These are phyloP conservation scores for Stegostoma tigrinum DNA, from an alignment of 2,113 vertebrate species.

Conservation along the genomic window DNA sequence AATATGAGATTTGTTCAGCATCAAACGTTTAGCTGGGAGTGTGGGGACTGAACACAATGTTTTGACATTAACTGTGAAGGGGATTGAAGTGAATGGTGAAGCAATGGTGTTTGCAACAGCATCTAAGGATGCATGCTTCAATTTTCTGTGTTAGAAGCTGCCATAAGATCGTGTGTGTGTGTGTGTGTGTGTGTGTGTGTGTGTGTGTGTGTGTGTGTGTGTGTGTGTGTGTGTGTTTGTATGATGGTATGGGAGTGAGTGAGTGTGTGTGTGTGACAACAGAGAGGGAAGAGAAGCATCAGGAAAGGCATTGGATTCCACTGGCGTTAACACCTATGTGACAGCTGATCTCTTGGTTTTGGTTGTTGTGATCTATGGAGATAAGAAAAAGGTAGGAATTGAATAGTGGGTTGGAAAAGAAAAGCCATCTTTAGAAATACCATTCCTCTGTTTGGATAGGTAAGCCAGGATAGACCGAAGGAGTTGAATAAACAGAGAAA, in stretches of 20 bases:
- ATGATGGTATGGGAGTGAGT: no score
- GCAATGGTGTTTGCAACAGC: neutral
- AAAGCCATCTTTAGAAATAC: neutral
- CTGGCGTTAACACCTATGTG: neutral
- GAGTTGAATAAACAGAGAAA: neutral
- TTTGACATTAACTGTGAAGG: neutral
- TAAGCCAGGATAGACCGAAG: no score
- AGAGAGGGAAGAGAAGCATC: neutral
- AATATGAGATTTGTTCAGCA: neutral
- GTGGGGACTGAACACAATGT: neutral
- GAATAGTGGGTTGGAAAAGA: neutral
- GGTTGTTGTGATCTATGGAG: neutral
- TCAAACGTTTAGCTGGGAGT: neutral
- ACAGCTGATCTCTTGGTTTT: neutral
- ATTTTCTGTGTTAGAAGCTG: no score
- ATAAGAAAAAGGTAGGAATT: neutral
- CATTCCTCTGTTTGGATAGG: no score
- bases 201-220: no score
- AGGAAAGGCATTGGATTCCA: neutral
- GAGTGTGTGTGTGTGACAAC: no score
- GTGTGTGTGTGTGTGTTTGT: no score
- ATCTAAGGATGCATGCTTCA: neutral
- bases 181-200: no score
- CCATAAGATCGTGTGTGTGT: neutral
- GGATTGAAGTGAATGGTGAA: neutral